These are phyloP conservation scores for Cosmia pyralina DNA, from an alignment of 2,888 invertebrate species.

Conservation along the genomic window DNA sequence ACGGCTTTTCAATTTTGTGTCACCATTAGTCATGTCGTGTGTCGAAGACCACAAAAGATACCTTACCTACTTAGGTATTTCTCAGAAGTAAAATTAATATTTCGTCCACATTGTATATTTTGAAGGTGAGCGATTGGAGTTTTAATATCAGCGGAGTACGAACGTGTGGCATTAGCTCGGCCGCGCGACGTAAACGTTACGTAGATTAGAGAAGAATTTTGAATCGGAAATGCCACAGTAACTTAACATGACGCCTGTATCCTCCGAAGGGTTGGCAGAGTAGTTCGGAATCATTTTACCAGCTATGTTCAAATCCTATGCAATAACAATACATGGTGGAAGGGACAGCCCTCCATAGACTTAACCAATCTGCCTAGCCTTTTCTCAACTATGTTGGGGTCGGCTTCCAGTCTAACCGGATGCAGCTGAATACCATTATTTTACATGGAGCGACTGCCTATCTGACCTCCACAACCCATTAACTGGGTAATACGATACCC, in stretches of 20 bases:
- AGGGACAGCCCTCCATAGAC: too few relatives aligned
- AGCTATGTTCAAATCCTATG: too few relatives aligned
- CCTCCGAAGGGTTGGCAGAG: neutral
- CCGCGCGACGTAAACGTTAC: neutral
- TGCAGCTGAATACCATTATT: too few relatives aligned
- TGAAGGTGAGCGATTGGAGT: neutral
- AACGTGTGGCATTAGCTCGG: neutral
- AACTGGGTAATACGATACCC: too few relatives aligned
- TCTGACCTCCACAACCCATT: too few relatives aligned
- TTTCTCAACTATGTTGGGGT: too few relatives aligned
- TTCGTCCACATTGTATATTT: slow-evolving; percentile 1
- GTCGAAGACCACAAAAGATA: slow-evolving; percentile 8
- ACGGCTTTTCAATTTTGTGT: neutral
- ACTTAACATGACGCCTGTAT: neutral
- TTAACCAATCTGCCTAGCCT: too few relatives aligned
- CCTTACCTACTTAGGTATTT: neutral
- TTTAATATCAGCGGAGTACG: neutral
- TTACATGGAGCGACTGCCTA: too few relatives aligned
- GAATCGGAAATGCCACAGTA: neutral
- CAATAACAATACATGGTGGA: too few relatives aligned
- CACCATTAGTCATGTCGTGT: slow-evolving; percentile 14
- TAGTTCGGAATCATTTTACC: too few relatives aligned
- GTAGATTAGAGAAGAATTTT: neutral
- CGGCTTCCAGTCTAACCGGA: too few relatives aligned
- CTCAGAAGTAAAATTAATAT: slow-evolving; percentile 16